A percentile compares a stretch with the other conserved stretches of the same genome.
Evolutionary conservation across 2,797 vertebrate genomes (phyloP).

Genomic region (Agapornis canus): DNA sequence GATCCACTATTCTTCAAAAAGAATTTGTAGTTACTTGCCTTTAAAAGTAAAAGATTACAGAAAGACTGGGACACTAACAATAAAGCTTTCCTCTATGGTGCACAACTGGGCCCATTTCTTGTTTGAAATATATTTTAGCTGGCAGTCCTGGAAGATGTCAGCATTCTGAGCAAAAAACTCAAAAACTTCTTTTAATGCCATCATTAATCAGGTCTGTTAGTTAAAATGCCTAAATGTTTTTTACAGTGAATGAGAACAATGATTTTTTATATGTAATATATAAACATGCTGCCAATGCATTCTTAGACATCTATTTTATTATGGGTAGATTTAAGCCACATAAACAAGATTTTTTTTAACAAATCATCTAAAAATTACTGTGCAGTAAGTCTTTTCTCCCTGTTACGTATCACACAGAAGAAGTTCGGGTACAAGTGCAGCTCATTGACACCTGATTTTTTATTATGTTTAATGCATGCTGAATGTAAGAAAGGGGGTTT

Average conservation of each 20-base stretch:
- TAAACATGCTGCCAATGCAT: background rate
- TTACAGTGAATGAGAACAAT: constrained; percentile 17
- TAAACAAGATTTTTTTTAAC: background rate
- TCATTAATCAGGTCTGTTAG: background rate
- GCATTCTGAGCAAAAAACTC: background rate
- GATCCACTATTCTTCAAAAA: background rate
- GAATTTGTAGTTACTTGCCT: background rate
- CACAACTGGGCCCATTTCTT: background rate
- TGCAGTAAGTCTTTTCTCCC: constrained; percentile 22
- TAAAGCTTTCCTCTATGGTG: background rate
- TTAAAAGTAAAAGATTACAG: background rate
- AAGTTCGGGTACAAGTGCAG: background rate
- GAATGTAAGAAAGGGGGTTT: background rate
- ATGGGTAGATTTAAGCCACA: background rate
- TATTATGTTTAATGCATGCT: background rate
- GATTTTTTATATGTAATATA: background rate
- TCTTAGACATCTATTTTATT: constrained; percentile 23
- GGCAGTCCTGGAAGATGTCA: background rate
- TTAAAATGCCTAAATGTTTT: constrained; percentile 16
- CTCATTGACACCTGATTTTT: background rate
- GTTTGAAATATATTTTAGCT: background rate
- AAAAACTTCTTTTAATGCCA: background rate
- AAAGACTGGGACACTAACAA: background rate
- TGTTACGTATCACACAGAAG: background rate
- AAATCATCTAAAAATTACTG: constrained; percentile 3